Conservation (phyloP, 1,140 invertebrate genomes). For the Drosophila cardini region DNA sequence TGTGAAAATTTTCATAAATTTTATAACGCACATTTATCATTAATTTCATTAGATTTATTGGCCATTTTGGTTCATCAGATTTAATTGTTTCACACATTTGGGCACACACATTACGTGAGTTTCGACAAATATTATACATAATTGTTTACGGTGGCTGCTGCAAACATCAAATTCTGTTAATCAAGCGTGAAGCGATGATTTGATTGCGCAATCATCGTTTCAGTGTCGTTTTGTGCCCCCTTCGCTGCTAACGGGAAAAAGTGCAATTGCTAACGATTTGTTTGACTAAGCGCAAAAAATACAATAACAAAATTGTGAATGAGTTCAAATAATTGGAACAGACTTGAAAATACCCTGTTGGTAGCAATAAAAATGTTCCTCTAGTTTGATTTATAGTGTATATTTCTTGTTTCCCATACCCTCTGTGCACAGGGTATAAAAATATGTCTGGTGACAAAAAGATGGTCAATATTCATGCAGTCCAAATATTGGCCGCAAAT, state of each 20-base stretch:
- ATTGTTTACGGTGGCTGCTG: conserved; percentile 37
- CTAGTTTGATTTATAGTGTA: too few species aligned
- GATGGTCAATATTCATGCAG: conserved; percentile 69
- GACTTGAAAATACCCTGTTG: background rate
- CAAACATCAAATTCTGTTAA: conserved; percentile 44
- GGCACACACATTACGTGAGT: conserved; percentile 17
- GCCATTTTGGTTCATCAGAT: conserved; percentile 18
- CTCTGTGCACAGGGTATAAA: background rate
- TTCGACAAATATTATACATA: conserved; percentile 30
- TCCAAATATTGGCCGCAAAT: conserved; percentile 68
- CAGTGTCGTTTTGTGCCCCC: background rate
- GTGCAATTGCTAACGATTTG: conserved; percentile 74
- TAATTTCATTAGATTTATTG: conserved; percentile 1
- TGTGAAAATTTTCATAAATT: background rate
- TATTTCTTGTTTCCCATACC: background rate
- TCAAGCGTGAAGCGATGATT: conserved; percentile 57
- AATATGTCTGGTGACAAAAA: conserved; percentile 16
- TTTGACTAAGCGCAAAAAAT: conserved; percentile 58
- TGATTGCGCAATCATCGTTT: conserved; percentile 56
- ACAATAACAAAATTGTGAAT: conserved; percentile 27
- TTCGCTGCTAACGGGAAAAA: conserved; percentile 7
- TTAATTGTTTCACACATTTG: conserved; percentile 24
- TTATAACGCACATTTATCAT: background rate
- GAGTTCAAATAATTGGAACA: background rate
- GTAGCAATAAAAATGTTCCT: background rate